phyloP scores from a whole-genome alignment of 2,888 invertebrate species.

The Micoletzkya japonica region DNA sequence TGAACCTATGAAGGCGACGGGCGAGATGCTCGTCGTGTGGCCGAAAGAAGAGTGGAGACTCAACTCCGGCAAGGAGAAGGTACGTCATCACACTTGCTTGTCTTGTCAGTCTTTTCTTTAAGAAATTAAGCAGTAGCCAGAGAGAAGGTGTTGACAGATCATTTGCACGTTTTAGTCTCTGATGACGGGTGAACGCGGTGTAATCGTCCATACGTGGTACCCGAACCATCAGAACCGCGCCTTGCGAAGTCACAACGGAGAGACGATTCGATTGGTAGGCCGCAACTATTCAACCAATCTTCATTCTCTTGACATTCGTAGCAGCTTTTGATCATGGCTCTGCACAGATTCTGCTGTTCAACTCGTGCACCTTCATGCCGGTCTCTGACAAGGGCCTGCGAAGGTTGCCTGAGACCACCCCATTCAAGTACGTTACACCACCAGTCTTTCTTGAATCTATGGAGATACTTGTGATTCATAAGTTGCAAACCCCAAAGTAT shows the following conservation, averaged over 20 bases:
- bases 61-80: constrained; percentile 76
- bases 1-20: constrained; percentile 54
- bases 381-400: constrained; percentile 40
- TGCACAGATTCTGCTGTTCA: background rate
- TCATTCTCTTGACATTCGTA: background rate
- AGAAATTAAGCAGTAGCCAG: constrained; percentile 1
- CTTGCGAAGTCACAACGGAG: constrained; percentile 86
- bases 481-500: no score
- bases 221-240: constrained; percentile 87
- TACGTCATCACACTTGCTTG: no score
- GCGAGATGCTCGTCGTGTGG: constrained; percentile 77
- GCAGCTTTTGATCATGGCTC: background rate
- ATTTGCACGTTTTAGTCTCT: background rate
- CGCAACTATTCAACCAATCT: background rate
- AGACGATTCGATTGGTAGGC: constrained; percentile 67
- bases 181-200: constrained; percentile 84
- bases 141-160: background rate
- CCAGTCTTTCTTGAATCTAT: no score
- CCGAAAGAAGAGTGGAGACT: constrained; percentile 85
- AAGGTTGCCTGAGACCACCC: constrained; percentile 20
- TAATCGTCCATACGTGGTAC: constrained; percentile 88
- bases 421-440: no score
- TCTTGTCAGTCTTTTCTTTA: no score
- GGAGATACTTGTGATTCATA: no score
- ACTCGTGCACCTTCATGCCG: constrained; percentile 33